Evolutionary conservation across 37 sponge, comb jelly and placozoan species (phyloP).

Genomic region (Spongia lamella): DNA sequence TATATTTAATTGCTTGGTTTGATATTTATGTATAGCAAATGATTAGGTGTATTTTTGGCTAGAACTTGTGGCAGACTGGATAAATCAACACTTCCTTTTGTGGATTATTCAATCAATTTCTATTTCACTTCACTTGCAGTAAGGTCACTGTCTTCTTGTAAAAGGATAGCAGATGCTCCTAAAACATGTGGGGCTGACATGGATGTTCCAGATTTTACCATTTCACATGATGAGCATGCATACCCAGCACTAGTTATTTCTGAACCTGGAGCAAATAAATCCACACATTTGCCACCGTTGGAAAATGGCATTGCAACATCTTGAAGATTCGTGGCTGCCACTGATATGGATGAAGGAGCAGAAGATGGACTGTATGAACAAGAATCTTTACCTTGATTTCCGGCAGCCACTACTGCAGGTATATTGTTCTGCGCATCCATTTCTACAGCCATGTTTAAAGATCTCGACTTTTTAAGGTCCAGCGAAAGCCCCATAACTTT

Average conservation of each 20-base stretch:
- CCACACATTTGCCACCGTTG: slow-evolving; percentile 68
- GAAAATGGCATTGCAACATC: slow-evolving; percentile 60
- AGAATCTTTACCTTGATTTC: slow-evolving; percentile 66
- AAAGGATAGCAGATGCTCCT: slow-evolving; percentile 64
- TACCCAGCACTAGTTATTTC: slow-evolving; percentile 46
- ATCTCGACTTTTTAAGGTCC: slow-evolving; percentile 38
- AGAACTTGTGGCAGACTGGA: not conserved
- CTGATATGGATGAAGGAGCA: slow-evolving; percentile 48
- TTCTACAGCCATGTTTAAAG: slow-evolving; percentile 39
- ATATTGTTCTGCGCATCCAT: slow-evolving; percentile 34
- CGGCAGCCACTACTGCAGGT: slow-evolving; percentile 60
- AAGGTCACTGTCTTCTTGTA: slow-evolving; percentile 17
- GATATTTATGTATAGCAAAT: slow-evolving; percentile 57
- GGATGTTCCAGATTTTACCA: slow-evolving; percentile 68
- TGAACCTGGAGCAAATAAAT: slow-evolving; percentile 73
- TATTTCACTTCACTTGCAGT: slow-evolving; percentile 44
- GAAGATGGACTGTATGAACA: slow-evolving; percentile 67
- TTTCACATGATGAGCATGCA: slow-evolving; percentile 51
- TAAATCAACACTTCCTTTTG: slow-evolving; percentile 29
- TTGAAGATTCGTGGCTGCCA: slow-evolving; percentile 53
- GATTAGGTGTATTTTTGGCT: slow-evolving; percentile 47
- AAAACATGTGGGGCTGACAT: slow-evolving; percentile 80
- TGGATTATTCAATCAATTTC: slow-evolving; percentile 38
- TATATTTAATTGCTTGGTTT: not conserved
- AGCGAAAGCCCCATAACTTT: slow-evolving; percentile 72